Conservation (phyloP, 2,888 invertebrate species). For the Ichneumoninae sp. region DNA sequence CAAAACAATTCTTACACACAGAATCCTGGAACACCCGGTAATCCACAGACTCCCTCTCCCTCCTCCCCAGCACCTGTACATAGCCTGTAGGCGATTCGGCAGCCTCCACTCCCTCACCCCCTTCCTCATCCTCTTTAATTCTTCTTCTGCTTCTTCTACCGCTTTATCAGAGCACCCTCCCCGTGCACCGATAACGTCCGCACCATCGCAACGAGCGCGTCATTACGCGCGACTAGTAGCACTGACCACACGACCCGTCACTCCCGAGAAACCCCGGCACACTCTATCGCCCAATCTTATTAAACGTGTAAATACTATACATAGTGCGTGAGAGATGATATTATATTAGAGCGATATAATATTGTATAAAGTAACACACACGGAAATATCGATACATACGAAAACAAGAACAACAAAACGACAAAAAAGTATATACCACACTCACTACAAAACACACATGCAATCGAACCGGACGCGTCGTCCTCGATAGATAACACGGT, state of each 20-base stretch:
- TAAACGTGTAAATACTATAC: conserved; percentile 81
- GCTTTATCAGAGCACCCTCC: conserved; percentile 57
- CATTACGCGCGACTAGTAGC: conserved; percentile 61
- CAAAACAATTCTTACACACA: conserved; percentile 80
- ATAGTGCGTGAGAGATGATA: conserved; percentile 79
- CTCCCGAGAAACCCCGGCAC: conserved; percentile 60
- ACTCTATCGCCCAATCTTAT: conserved; percentile 71
- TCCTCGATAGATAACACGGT: conserved; percentile 61
- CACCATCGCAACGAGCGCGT: conserved; percentile 55
- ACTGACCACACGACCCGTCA: conserved; percentile 52
- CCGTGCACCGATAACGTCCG: conserved; percentile 60
- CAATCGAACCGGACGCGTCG: conserved; percentile 57
- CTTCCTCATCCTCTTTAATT: conserved; percentile 40
- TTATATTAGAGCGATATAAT: conserved; percentile 80
- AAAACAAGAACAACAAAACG: conserved; percentile 63
- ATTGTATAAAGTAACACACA: conserved; percentile 76
- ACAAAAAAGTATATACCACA: conserved; percentile 56
- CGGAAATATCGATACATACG: conserved; percentile 58
- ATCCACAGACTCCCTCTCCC: conserved; percentile 82
- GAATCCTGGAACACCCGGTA: conserved; percentile 81
- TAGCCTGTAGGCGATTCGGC: conserved; percentile 80
- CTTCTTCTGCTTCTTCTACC: conserved; percentile 63
- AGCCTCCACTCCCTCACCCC: conserved; percentile 45
- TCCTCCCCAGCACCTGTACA: conserved; percentile 84
- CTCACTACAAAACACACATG: conserved; percentile 49